These are phyloP conservation scores for Seriola dumerili DNA, from an alignment of 2,113 vertebrate genomes.

Conservation along the genomic window DNA sequence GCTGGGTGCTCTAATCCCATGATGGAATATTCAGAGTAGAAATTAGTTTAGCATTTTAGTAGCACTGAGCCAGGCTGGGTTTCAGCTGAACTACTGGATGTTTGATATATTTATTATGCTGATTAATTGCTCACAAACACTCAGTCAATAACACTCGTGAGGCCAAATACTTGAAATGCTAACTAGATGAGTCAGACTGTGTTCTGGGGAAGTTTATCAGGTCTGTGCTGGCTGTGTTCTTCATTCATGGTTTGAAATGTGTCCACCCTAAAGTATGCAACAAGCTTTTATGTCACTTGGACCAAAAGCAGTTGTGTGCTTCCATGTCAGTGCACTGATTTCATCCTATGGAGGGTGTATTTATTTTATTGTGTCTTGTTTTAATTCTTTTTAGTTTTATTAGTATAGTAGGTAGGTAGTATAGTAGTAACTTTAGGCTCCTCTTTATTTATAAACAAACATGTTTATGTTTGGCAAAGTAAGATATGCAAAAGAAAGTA, in stretches of 20 bases:
- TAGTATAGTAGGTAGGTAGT: too few relatives aligned
- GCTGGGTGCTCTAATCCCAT: slow-evolving; percentile 17
- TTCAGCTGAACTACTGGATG: slow-evolving; percentile 2
- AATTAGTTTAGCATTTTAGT: slow-evolving; percentile 46
- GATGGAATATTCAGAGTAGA: slow-evolving; percentile 20
- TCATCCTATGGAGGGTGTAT: neutral
- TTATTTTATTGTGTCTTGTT: neutral
- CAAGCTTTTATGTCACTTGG: neutral
- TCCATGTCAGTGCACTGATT: neutral
- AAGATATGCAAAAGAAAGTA: too few relatives aligned
- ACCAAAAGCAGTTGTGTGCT: neutral
- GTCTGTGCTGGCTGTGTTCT: neutral
- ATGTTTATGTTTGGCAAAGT: too few relatives aligned
- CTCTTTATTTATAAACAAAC: too few relatives aligned
- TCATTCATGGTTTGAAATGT: neutral
- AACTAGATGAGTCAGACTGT: slow-evolving; percentile 22
- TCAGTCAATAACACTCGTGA: slow-evolving; percentile 15
- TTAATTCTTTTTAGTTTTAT: too few relatives aligned
- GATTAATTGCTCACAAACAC: slow-evolving; percentile 17
- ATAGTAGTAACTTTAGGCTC: too few relatives aligned
- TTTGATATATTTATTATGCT: slow-evolving; percentile 10
- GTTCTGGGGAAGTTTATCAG: neutral
- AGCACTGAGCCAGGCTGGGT: neutral
- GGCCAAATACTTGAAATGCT: neutral
- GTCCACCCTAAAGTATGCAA: neutral